A percentile compares a stretch with the other conserved stretches of the same genome.
These are phyloP conservation scores for Papilio machaon DNA, from an alignment of 1,140 invertebrate genomes.

Conservation along the genomic window DNA sequence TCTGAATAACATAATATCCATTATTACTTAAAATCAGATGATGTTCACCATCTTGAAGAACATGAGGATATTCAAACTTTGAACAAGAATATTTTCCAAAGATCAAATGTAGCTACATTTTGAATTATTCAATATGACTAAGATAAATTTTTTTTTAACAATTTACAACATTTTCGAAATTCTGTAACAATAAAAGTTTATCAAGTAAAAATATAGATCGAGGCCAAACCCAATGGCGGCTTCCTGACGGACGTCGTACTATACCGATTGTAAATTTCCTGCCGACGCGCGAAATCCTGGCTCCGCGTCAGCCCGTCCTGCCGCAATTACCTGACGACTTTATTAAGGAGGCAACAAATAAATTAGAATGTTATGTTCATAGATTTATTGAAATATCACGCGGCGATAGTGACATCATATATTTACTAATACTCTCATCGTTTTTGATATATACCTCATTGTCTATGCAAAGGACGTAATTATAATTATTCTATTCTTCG, in stretches of 20 bases:
- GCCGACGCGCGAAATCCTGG: background rate
- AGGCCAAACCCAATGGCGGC: background rate
- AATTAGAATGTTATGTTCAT: background rate
- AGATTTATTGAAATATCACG: background rate
- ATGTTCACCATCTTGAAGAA: no score
- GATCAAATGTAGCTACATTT: no score
- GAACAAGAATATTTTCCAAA: no score
- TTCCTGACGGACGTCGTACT: background rate
- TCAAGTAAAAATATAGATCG: background rate
- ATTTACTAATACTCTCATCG: slow-evolving; percentile 1
- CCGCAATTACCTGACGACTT: background rate
- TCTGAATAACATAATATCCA: no score
- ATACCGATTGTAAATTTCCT: slow-evolving; percentile 24
- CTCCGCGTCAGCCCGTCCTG: background rate
- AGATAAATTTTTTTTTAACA: no score
- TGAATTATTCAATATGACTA: no score
- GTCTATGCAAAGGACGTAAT: background rate
- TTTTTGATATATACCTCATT: slow-evolving; percentile 11
- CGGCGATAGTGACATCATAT: background rate
- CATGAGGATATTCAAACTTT: no score
- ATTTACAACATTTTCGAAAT: no score
- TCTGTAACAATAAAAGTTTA: no score
- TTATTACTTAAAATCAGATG: no score
- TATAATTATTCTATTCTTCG: background rate
- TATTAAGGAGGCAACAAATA: background rate